Base-by-base conservation (phyloP, 92 coral and sea anemone species). In the Siderastrea radians region DNA sequence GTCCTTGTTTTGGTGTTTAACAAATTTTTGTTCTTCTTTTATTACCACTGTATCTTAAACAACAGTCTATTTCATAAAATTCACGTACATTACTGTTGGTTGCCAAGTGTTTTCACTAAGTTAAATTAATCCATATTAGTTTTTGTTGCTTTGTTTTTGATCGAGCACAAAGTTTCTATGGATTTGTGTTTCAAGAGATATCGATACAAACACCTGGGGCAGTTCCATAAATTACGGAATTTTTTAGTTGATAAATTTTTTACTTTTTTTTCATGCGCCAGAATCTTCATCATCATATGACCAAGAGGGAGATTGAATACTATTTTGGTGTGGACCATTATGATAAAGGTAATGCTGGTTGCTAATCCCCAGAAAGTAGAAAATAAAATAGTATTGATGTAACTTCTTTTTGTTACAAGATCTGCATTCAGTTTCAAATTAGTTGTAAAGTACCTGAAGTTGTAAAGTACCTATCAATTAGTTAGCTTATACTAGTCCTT, bases 201-300 rank as follows among this genome's bases (percentile, higher is more conserved):
- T 10, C 61, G 14, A 8, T 8, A 57, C 9, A 57, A 10, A 14
- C 3, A 8, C 61, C 9, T 57, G 15, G 14, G 61, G 66, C 38
- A 10, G 5, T 61, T 13, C 16, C 17, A 61, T 13, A 13, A 5
- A 61, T 13, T 16, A 61, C 13, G 4, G 16, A 13, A 1, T 6
- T 61, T 38, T 67, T 2, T 61, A 61, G 4, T 12, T 67, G 8
- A 26, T 45, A n/a, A 17, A 4, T 53, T 43, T 6, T 47, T 59
- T 59, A 11, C 16, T 43, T 43, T 4, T 5, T n/a, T 64, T 60
- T 75, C 44, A 19, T 26, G 38, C 38, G 38, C 12, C 60, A 85
- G 46, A 79, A 86, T 47, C 87, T 96, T 55, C 99, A 96, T 78
- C 91, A 87, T 60, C 90, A 87, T 72, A 96, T 95, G 96, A 95